Evolutionary conservation across 2,797 vertebrate species (phyloP), one percentile per base, ranked within the genome.

Genomic region (Allobates femoralis): DNA sequence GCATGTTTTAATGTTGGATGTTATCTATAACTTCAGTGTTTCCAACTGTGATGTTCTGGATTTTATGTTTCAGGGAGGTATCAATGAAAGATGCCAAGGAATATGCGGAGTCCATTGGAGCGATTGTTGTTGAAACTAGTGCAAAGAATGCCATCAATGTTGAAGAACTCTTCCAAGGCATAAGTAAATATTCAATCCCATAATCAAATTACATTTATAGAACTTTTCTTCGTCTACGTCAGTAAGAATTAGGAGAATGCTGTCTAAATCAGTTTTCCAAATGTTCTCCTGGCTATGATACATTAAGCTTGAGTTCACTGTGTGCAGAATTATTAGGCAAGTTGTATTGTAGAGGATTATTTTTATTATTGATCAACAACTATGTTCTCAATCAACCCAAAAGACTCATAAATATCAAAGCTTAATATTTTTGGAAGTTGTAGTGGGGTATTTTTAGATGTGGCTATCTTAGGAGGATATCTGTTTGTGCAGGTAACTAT

Each of bases 121-220:
- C 98, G 81, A 96, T 99, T 90, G 98, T 99, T 92, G 97, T 99
- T 62, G 98, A 99, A 94, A 99, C 98, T 41, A 99, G 98, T 88
- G 98, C 98, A 89, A 97, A 98, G 90, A 98, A 98, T 83, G 97
- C 98, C 81, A 95, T 98, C 92, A 99, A 99, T 77, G 94, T 99
- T 4, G 97, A 98, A 91, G 98, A 99, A 91, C 97, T 99, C 90
- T 99, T 99, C 93, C 97, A 98, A 94, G 98, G 96, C 93, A 99
- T 99, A 94, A 99, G 98, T 99, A 94, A 93, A 97, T 97, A 91
- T 88, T 89, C 53, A 10, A 50, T 51, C 28, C 32, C 2, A 14
- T 58, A 15, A 64, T 71, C 21, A 8, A 46, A 8, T 41, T 76
- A 19, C 30, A 28, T 28, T 7, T 10, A 53, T 1, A 28, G 15